Conservation (phyloP, 2,888 invertebrate species). For the Pimpla rufipes region DNA sequence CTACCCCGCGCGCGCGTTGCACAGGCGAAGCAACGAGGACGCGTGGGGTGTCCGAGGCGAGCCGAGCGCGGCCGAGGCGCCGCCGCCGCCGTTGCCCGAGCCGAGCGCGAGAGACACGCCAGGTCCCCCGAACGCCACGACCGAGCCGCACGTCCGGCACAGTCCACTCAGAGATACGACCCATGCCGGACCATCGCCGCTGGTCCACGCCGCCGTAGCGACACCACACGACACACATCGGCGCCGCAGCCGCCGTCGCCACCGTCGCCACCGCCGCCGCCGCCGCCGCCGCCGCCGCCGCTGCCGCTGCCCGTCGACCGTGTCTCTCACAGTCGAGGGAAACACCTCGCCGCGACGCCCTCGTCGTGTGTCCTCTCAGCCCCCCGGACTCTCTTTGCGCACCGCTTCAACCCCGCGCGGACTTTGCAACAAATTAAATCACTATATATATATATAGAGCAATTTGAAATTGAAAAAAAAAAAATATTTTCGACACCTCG, state of each 20-base stretch:
- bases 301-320: too few relatives aligned
- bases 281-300: background rate
- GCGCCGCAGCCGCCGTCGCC: background rate
- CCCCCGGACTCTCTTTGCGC: too few relatives aligned
- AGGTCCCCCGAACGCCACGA: slow-evolving; percentile 83
- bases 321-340: background rate
- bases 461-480: too few relatives aligned
- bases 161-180: slow-evolving; percentile 85
- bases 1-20: slow-evolving; percentile 71
- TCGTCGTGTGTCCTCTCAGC: too few relatives aligned
- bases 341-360: too few relatives aligned
- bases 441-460: too few relatives aligned
- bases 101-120: slow-evolving; percentile 82
- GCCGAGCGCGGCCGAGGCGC: slow-evolving; percentile 67
- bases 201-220: slow-evolving; percentile 80
- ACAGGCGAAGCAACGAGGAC: too few relatives aligned
- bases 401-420: too few relatives aligned
- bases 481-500: too few relatives aligned
- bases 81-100: slow-evolving; percentile 66
- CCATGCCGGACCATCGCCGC: slow-evolving; percentile 84
- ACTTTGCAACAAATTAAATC: too few relatives aligned
- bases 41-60: slow-evolving; percentile 81
- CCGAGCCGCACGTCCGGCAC: slow-evolving; percentile 84
- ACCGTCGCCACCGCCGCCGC: too few relatives aligned
- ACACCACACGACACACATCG: slow-evolving; percentile 15